Base-by-base conservation (phyloP, 1,140 invertebrate species). In the Bombus polaris region DNA sequence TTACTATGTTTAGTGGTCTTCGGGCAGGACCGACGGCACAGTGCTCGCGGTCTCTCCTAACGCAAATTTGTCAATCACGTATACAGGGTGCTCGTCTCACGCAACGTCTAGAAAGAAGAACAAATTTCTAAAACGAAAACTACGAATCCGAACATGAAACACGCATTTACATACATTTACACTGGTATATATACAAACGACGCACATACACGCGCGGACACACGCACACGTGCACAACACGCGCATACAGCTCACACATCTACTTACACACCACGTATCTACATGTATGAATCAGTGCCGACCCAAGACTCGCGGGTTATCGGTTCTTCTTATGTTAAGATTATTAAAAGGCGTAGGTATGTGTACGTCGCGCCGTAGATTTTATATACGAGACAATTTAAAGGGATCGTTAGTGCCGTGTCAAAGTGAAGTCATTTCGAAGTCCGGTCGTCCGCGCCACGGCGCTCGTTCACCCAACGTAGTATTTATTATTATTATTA, bases 11-110 rank as follows among this genome's bases (percentile, higher is more conserved):
- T n/a, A 53, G 9, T 35, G 59, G 53, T 44, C 12, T 57, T 57
- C 59, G 79, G 57, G 57, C 47, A 73, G 57, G 42, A 47, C 53
- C 88, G 76, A 79, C 66, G 57, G 70, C 78, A 74, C 71, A 83
- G 76, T 72, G 86, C 32, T 87, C 74, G 75, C 80, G 44, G 85
- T 91, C 89, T 89, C 81, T 82, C 87, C 81, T 81, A 80, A 88
- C 81, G 88, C 76, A 89, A 89, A 89, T 72, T 85, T 89, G 89
- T 91, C 85, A 91, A 89, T 89, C 88, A 89, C 35, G 72, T 89
- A 89, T 89, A 83, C 87, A 84, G 91, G 88, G 88, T 92, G 87
- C 89, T 91, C 88, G 81, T 89, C 87, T 91, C 87, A 88, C 89
- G 83, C 79, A 87, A 88, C 84, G 75, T 87, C 65, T 91, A 86